Evolutionary conservation across 1,140 invertebrate genomes (phyloP), one percentile per base, ranked within the genome.

Genomic region (Mylabris phalerata): DNA sequence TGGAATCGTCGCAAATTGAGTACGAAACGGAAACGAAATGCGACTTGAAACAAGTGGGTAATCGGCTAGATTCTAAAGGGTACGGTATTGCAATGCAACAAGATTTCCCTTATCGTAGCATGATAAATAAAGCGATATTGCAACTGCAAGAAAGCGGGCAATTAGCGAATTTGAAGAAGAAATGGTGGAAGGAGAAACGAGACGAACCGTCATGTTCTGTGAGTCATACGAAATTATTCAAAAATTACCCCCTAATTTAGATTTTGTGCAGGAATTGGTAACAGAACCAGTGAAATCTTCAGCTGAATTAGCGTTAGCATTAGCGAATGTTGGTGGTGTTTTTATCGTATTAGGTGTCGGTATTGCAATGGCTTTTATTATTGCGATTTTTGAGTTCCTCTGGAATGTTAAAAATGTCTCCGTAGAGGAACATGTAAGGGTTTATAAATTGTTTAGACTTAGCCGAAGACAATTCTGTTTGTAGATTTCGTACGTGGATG

Each of bases 291-390:
- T 32, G 7, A 46, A 41, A 2, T 69, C 71, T 49, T 77, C 79
- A 0, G 76, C 70, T 0, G 84, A 87, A 65, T 73, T 90, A 44
- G 85, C 84, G n/a, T 79, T 90, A 44, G 85, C 84, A n/a, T 79
- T 95, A 44, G 81, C 82, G n/a, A 91, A 92, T 60, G 88, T 95
- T 9, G 90, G 92, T 55, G 94, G 94, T 58, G 91, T 96, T 9
- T 97, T 95, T 72, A 80, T 95, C 0, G 90, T 95, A 0, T 73
- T 97, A 0, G 80, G 86, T 2, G 77, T 82, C 24, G 90, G 90
- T 0, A 83, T 86, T 39, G 67, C 75, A 0, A 75, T 84, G 11
- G 84, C 87, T 0, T 79, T 84, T 40, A 61, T 84, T 3, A 78
- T 92, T 55, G 84, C 83, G 0, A 75, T 89, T 5, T 74, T 84